Conservation (phyloP, 2,888 invertebrate species). For the Hofmannophila pseudospretella region DNA sequence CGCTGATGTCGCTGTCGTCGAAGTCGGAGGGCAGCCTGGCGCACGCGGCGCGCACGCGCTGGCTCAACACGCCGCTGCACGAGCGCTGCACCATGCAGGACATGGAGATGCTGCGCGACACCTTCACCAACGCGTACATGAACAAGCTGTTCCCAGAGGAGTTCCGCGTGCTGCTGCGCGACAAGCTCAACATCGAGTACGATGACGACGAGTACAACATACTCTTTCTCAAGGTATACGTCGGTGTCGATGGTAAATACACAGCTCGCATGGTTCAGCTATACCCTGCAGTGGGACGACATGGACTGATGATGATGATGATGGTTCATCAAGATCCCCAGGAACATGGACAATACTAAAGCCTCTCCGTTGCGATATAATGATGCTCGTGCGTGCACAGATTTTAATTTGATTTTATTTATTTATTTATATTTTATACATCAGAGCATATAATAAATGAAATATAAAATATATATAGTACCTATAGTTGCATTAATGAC, state of each 20-base stretch:
- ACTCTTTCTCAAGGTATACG: conserved; percentile 80
- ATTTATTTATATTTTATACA: too few species aligned
- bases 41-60: conserved; percentile 26
- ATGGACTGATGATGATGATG: too few species aligned
- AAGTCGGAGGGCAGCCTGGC: conserved; percentile 52
- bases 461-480: too few species aligned
- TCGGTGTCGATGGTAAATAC: background rate
- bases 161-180: conserved; percentile 57
- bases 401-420: too few species aligned
- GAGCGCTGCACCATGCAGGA: conserved; percentile 60
- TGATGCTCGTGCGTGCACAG: too few species aligned
- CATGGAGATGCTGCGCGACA: conserved; percentile 62
- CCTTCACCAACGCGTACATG: conserved; percentile 57
- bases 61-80: conserved; percentile 53
- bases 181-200: conserved; percentile 65
- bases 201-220: conserved; percentile 78
- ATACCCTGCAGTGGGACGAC: too few species aligned
- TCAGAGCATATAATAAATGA: too few species aligned
- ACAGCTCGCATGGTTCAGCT: background rate
- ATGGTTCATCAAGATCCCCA: background rate
- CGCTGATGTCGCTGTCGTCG: conserved; percentile 45
- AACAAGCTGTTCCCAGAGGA: conserved; percentile 57
- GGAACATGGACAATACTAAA: too few species aligned
- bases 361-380: too few species aligned
- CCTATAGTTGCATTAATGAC: too few species aligned